Evolutionary conservation across 92 coral and sea anemone genomes (phyloP), one percentile per base, ranked within the genome.

Genomic region (Diadumene lineata): DNA sequence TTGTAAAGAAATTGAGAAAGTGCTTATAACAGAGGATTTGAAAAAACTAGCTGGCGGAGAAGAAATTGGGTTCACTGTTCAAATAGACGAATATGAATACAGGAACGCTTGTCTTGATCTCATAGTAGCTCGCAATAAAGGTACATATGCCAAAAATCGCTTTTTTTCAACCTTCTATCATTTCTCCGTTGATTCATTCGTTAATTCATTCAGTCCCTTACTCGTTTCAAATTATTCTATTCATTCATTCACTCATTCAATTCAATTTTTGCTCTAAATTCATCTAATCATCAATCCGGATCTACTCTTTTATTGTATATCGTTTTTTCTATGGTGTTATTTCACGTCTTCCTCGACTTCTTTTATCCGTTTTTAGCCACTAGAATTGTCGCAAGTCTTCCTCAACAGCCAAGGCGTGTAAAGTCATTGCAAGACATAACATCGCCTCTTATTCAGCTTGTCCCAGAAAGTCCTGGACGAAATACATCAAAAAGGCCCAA

Each of bases 61-160:
- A 34, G 57, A 64, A 19, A 80, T 88, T 24, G 56, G 55, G 58
- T 50, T 88, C 27, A 81, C 64, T 25, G 87, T 84, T 60, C 79
- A 64, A 55, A 70, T 88, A 38, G 82, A 81, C 50, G 79, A 81
- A 34, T n/a, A 62, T 4, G 79, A 76, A 68, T 89, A 85, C 75
- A 85, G 85, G 29, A 72, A 85, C 28, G 85, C 74, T 25, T 89
- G 85, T 69, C 74, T 89, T 56, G 93, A 89, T 34, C 82, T 89
- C 58, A 55, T 78, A 68, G 9, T 60, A 31, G 78, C 72, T 13
- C 53, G 64, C 11, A 27, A 26, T 30, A 57, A 85, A 74, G 93
- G 93, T 85, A 44, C n/a, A n/a, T n/a, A n/a, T n/a, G n/a, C n/a
- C n/a, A n/a, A n/a, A n/a, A n/a, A n/a, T n/a, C n/a, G n/a, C n/a